Evolutionary conservation across 1,140 invertebrate genomes (phyloP).

Genomic region (Temnothorax nylanderi): DNA sequence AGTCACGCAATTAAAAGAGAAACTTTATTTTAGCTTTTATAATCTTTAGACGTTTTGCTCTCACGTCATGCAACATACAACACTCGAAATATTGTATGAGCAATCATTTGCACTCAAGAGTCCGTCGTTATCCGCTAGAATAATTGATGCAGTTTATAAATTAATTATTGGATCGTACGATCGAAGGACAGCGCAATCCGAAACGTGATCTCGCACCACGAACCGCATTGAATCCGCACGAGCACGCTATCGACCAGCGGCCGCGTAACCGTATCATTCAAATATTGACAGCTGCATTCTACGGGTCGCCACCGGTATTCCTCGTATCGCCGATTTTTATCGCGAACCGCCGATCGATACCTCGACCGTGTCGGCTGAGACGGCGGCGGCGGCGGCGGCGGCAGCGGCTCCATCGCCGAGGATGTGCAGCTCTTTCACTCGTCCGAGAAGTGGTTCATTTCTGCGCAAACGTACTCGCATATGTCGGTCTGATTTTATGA

Average conservation of each 20-base stretch:
- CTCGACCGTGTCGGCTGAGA: neutral
- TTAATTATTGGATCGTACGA: constrained; percentile 25
- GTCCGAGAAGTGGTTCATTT: constrained; percentile 39
- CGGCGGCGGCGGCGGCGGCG: neutral
- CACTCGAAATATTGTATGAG: neutral
- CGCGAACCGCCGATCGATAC: constrained; percentile 47
- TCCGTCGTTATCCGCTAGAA: neutral
- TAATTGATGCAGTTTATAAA: constrained; percentile 1
- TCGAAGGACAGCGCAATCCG: constrained; percentile 4
- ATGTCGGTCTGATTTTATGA: constrained; percentile 47
- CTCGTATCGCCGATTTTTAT: constrained; percentile 53
- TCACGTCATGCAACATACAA: neutral
- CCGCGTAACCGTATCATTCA: constrained; percentile 48
- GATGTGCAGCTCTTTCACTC: constrained; percentile 7
- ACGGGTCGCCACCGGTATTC: constrained; percentile 54
- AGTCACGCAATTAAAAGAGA: neutral
- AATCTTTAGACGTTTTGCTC: neutral
- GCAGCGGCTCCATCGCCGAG: constrained; percentile 15
- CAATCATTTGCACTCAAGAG: neutral
- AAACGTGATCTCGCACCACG: constrained; percentile 37
- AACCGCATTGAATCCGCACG: constrained; percentile 34
- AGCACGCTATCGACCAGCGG: constrained; percentile 38
- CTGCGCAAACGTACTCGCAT: constrained; percentile 20
- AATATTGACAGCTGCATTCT: constrained; percentile 57
- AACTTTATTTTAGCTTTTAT: neutral